These are phyloP conservation scores for Glaucomys volans DNA, from an alignment of 2,113 vertebrate species.

Conservation along the genomic window DNA sequence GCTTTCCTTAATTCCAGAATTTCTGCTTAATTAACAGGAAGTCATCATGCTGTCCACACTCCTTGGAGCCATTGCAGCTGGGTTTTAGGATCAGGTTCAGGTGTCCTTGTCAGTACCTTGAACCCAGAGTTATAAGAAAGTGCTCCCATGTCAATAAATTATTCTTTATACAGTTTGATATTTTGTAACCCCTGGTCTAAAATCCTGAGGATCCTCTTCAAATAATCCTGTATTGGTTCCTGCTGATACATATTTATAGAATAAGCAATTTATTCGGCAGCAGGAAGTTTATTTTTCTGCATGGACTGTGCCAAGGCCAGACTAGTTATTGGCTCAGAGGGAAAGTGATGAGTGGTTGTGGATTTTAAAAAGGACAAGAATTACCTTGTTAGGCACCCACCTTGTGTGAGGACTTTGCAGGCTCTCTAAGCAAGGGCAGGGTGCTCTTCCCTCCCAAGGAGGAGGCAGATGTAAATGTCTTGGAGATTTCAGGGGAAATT, in stretches of 20 bases:
- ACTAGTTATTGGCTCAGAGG: not conserved
- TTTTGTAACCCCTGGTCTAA: not conserved
- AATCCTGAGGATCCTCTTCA: not conserved
- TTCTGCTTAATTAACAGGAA: not conserved
- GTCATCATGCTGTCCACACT: not conserved
- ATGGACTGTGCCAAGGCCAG: not conserved
- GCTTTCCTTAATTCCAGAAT: not conserved
- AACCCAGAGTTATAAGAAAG: not conserved
- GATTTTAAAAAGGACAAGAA: not conserved
- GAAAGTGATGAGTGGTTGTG: not conserved
- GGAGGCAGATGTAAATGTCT: not conserved
- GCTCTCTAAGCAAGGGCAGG: not conserved
- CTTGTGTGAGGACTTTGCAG: slow-evolving; percentile 30
- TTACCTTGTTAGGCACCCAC: not conserved
- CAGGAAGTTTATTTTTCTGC: slow-evolving; percentile 18
- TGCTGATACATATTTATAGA: not conserved
- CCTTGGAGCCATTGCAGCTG: not conserved
- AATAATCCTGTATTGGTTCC: not conserved
- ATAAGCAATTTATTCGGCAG: slow-evolving; percentile 4
- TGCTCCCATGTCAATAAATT: not conserved
- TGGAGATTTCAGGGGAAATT: not conserved
- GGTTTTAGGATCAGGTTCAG: not conserved
- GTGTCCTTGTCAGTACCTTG: not conserved
- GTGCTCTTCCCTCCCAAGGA: not conserved
- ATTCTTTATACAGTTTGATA: not conserved